Evolutionary conservation across 2,888 invertebrate species (phyloP).

Genomic region (Blera fallax): DNA sequence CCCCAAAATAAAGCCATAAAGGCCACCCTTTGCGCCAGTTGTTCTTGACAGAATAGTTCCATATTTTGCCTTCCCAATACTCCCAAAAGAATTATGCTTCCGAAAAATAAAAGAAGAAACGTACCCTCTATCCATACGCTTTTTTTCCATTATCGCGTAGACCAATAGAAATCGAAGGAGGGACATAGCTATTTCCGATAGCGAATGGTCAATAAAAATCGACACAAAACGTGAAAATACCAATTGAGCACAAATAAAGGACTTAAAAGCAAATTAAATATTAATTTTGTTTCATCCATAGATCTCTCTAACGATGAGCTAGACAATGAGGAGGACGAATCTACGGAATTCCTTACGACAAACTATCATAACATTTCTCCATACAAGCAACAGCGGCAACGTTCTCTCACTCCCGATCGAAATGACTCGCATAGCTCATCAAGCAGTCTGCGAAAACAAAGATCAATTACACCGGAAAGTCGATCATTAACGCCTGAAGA

Average conservation of each 20-base stretch:
- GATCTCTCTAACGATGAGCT: constrained; percentile 84
- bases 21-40: background rate
- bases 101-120: background rate
- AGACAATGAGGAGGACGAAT: constrained; percentile 82
- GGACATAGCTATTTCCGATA: constrained; percentile 20
- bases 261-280: background rate
- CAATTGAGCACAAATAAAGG: background rate
- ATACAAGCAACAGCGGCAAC: constrained; percentile 79
- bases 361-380: constrained; percentile 79
- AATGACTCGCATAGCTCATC: constrained; percentile 81
- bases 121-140: background rate
- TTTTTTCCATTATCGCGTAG: constrained; percentile 18
- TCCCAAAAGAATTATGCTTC: background rate
- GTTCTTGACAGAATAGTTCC: constrained; percentile 6
- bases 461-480: constrained; percentile 81
- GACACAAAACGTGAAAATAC: background rate
- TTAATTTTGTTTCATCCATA: constrained; percentile 15
- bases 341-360: constrained; percentile 79
- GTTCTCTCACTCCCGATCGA: constrained; percentile 81
- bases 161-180: constrained; percentile 9
- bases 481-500: constrained; percentile 81
- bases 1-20: background rate
- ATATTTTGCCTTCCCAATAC: constrained; percentile 11
- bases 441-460: constrained; percentile 79
- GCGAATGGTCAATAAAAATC: constrained; percentile 14